Conservation (phyloP, 2,888 invertebrate genomes). For the Terebella lapidaria region DNA sequence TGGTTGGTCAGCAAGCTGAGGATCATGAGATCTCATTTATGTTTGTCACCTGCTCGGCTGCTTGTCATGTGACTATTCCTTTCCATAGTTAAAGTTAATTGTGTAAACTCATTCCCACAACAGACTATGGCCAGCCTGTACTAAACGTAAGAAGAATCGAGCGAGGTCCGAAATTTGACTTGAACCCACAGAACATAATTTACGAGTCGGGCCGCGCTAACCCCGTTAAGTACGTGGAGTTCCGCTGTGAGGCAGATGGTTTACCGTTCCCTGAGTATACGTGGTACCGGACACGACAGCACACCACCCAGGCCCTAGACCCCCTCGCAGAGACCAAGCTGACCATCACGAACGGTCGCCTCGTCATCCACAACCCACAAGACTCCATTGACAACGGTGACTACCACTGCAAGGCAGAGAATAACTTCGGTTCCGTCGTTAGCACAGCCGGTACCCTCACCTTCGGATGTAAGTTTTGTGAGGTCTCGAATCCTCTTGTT, state of each 20-base stretch:
- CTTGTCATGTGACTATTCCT: too few species aligned
- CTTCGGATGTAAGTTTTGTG: slow-evolving; percentile 37
- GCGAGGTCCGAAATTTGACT: background rate
- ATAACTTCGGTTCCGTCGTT: slow-evolving; percentile 35
- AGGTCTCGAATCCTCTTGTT: too few species aligned
- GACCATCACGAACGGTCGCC: slow-evolving; percentile 39
- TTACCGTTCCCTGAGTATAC: slow-evolving; percentile 30
- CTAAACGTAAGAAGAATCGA: background rate
- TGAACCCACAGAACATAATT: background rate
- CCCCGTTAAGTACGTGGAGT: background rate
- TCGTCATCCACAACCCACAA: slow-evolving; percentile 35
- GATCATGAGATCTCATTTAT: too few species aligned
- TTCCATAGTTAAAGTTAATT: too few species aligned
- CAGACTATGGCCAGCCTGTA: background rate
- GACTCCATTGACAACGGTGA: slow-evolving; percentile 31
- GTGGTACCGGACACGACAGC: slow-evolving; percentile 25
- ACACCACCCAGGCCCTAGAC: background rate
- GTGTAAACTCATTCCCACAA: too few species aligned
- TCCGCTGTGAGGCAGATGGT: slow-evolving; percentile 23
- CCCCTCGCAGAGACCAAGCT: slow-evolving; percentile 14
- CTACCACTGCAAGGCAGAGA: slow-evolving; percentile 41
- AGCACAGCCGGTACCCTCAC: slow-evolving; percentile 32
- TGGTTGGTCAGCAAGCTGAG: too few species aligned
- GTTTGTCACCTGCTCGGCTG: too few species aligned
- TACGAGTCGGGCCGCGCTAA: background rate